These are phyloP conservation scores for Ostrea denselamellosa DNA, from an alignment of 1,140 invertebrate species.

Conservation along the genomic window DNA sequence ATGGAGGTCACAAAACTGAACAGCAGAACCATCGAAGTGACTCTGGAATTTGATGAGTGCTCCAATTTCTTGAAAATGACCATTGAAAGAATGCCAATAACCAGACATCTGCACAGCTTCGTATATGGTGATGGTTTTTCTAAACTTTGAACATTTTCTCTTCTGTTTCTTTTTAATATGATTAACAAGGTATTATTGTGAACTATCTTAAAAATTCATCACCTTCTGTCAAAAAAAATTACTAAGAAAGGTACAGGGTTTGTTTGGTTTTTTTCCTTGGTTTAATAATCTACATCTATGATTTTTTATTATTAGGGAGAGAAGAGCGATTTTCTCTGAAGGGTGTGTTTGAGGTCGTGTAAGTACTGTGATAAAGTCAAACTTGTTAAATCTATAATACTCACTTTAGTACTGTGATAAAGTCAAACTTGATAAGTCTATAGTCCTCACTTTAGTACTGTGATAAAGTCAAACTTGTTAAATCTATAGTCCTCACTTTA, in stretches of 20 bases:
- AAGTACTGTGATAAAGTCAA: background rate
- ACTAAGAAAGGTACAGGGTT: background rate
- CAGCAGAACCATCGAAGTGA: conserved; percentile 19
- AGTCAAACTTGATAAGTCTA: too few species aligned
- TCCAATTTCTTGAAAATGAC: conserved; percentile 48
- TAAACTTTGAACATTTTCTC: background rate
- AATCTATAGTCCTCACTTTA: too few species aligned
- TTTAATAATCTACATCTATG: background rate
- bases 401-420: too few species aligned
- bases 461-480: too few species aligned
- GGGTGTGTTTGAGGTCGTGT: background rate
- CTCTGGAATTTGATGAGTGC: conserved; percentile 28
- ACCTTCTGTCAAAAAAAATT: too few species aligned
- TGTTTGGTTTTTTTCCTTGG: background rate
- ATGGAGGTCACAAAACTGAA: conserved; percentile 25
- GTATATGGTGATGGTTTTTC: conserved; percentile 36
- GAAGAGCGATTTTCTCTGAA: conserved; percentile 3
- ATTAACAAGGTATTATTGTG: too few species aligned
- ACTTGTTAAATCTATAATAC: too few species aligned
- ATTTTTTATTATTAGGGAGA: background rate
- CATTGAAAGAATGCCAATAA: conserved; percentile 35
- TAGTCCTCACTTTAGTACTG: too few species aligned
- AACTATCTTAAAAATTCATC: too few species aligned
- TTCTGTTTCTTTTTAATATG: too few species aligned
- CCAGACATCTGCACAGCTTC: conserved; percentile 36